Base-by-base conservation (phyloP, 2,113 vertebrate genomes). In the Leptodactylus fuscus region DNA sequence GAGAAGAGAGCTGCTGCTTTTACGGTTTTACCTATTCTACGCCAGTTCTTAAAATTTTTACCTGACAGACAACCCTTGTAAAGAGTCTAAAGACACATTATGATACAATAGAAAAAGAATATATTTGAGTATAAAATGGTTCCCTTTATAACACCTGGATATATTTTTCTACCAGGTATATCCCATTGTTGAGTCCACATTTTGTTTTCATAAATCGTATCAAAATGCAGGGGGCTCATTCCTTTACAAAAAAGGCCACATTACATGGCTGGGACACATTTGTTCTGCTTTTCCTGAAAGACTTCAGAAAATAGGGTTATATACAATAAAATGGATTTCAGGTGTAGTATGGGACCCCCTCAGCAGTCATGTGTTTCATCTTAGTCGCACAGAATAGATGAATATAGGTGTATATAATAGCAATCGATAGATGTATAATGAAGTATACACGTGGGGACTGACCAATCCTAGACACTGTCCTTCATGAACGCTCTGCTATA, bases 221-320 rank as follows among this genome's bases (percentile, higher is more conserved):
- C 3, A 67, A 18, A 18, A 34, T 67, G 62, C 34, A 69, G 32
- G 32, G 7, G 62, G 62, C 20, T 29, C 16, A 34, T 34, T 34
- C 32, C 20, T 38, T 69, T 4, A 32, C 2, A 24, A 10, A n/a
- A 16, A 49, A 75, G 32, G 1, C 7, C 48, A 34, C 9, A 36
- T 22, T 55, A 32, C 29, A 38, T 36, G 2, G 4, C 44, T 53
- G 48, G 29, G 32, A 78, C 29, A 78, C 75, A 78, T 78, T 32
- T 78, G 75, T 78, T 78, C 18, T 78, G 49, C 75, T 78, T 55
- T 76, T 16, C 1, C 27, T 76, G 15, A 76, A 36, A 70, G 67
- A 20, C 13, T 32, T 70, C n/a, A 46, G 36, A 24, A 53, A 32
- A 3, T 15, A 22, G 27, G 34, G 49, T 29, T 76, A 55, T 6